Base-by-base conservation (phyloP, 2,113 vertebrate genomes). In the Macquaria australasica region DNA sequence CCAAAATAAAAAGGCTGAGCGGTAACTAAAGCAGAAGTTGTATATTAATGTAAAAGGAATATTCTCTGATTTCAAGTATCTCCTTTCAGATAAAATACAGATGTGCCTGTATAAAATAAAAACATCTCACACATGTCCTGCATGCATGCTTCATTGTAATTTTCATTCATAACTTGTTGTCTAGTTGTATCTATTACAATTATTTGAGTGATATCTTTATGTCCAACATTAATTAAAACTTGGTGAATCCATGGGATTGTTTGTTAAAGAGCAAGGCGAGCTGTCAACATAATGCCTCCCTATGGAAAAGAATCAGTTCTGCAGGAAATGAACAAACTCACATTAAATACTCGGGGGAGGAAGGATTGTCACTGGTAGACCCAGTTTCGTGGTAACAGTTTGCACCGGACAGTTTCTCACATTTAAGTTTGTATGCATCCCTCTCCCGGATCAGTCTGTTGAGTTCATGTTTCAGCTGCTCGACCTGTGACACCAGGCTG, bases 391-490 rank as follows among this genome's bases (percentile, higher is more conserved):
- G 95, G 96, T 97, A 98, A 93, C 97, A 97, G 91, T 95, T 96
- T 86, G 96, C 96, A 92, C 97, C 97, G 94, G 97, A 96, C 92
- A 99, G 89, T 95, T 98, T 98, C 95, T 99, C 98, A 88, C 98
- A 99, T 73, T 98, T 98, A 45, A 96, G 96, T 96, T 99, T 99
- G 95, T 99, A 99, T 74, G 98, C 97, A 95, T 99, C 98, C 95
- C 98, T 95, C 95, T 99, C 98, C 89, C 97, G 96, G 79, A 97
- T 93, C 94, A 99, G 97, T 91, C 97, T 96, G 94, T 94, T 95
- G 93, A 99, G 97, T 95, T 99, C 98, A 77, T 97, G 97, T 95
- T 98, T 97, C 92, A 99, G 97, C 95, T 97, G 96, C 95, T 99
- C 97, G 84, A 99, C 98, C 91, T 99, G 98, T 84, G 97, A 95